A percentile compares a stretch with the other conserved stretches of the same genome.
Evolutionary conservation across 2,888 invertebrate species (phyloP).

Genomic region (Poecilus cupreus): DNA sequence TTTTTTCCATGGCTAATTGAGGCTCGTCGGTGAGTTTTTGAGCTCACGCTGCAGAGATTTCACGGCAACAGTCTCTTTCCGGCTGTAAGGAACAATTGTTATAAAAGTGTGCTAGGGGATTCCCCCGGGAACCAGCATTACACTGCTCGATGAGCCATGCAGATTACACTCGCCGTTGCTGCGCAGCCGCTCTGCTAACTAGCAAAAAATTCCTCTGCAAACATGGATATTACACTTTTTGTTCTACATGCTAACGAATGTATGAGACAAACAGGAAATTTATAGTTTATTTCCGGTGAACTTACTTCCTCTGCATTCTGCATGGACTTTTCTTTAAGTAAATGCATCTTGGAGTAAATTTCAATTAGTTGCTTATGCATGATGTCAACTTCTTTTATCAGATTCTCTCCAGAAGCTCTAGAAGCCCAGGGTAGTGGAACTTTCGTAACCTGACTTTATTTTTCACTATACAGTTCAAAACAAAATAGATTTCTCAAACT

Average conservation of each 20-base stretch:
- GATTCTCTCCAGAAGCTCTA: not conserved
- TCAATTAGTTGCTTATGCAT: conserved; percentile 1
- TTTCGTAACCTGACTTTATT: no score
- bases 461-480: no score
- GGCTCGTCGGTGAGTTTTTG: not conserved
- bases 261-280: conserved; percentile 50
- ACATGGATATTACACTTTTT: conserved; percentile 48
- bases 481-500: no score
- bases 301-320: not conserved
- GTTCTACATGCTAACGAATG: conserved; percentile 52
- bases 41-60: not conserved
- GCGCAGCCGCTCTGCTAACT: conserved; percentile 31
- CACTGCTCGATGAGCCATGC: conserved; percentile 52
- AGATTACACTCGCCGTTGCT: conserved; percentile 36
- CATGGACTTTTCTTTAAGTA: not conserved
- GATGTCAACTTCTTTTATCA: conserved; percentile 12
- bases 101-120: conserved; percentile 36
- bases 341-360: conserved; percentile 19
- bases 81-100: conserved; percentile 45
- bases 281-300: conserved; percentile 40
- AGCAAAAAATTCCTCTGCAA: conserved; percentile 39
- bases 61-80: not conserved
- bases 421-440: not conserved
- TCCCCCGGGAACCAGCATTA: conserved; percentile 38
- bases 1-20: conserved; percentile 38